Conservation (phyloP, 2,888 invertebrate species). For the Encarsia formosa region DNA sequence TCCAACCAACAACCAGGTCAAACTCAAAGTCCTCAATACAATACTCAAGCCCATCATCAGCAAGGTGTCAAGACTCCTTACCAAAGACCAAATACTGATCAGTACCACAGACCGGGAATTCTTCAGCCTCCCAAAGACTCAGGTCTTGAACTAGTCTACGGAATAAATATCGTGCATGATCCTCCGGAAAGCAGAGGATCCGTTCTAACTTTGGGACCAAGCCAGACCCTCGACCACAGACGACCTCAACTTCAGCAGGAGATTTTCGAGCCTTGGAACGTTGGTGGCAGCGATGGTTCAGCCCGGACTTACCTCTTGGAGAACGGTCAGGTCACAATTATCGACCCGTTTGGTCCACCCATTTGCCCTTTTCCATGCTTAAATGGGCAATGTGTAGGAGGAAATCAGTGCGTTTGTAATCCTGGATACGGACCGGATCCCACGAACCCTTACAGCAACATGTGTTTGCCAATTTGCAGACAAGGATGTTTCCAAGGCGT, state of each 20-base stretch:
- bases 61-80: conserved; percentile 1
- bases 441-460: conserved; percentile 35
- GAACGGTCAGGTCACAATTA: too few species aligned
- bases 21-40: not conserved
- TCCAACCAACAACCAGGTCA: not conserved
- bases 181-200: not conserved
- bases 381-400: conserved; percentile 54
- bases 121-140: not conserved
- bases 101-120: not conserved
- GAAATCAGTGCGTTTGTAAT: conserved; percentile 48
- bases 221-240: not conserved
- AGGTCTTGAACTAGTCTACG: not conserved
- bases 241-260: not conserved
- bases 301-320: too few species aligned
- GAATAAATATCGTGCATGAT: not conserved
- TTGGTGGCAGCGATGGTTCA: too few species aligned
- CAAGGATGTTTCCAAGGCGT: conserved; percentile 71
- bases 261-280: not conserved
- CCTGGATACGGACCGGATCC: conserved; percentile 50
- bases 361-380: conserved; percentile 50
- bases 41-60: not conserved
- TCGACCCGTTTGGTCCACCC: not conserved
- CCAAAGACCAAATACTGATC: not conserved
- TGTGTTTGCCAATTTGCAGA: conserved; percentile 57
- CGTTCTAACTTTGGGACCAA: not conserved